Conservation (phyloP, 2,797 vertebrate species). For the Thripadectes ignobilis region DNA sequence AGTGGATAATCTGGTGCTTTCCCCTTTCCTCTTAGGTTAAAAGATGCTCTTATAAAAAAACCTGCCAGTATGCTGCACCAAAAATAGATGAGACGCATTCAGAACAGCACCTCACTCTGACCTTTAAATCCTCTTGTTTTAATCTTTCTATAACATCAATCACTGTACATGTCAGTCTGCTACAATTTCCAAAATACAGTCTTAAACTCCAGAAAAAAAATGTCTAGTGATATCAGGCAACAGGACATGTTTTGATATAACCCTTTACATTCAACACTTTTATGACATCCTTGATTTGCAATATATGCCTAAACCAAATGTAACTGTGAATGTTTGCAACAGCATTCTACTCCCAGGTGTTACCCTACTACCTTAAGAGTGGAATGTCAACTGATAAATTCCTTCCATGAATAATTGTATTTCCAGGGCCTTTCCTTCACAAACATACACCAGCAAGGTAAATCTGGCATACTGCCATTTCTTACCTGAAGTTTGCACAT, state of each 20-base stretch:
- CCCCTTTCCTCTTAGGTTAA: neutral
- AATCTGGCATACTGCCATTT: neutral
- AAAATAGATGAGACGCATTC: conserved; percentile 2
- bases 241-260: neutral
- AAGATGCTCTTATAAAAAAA: conserved; percentile 2
- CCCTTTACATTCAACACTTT: neutral
- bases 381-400: neutral
- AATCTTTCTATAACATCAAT: neutral
- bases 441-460: neutral
- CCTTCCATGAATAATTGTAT: neutral
- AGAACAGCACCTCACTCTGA: neutral
- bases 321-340: neutral
- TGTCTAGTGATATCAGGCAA: neutral
- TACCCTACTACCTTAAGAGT: neutral
- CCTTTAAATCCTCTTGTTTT: conserved; percentile 24
- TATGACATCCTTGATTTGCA: neutral
- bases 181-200: neutral
- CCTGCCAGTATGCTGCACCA: neutral
- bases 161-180: neutral
- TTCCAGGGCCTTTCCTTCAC: neutral
- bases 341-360: neutral
- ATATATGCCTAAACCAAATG: neutral
- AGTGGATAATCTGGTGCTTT: neutral
- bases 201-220: neutral
- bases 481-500: neutral